These are phyloP conservation scores for Crypturellus tataupa DNA, from an alignment of 2,797 vertebrate genomes.

Conservation along the genomic window DNA sequence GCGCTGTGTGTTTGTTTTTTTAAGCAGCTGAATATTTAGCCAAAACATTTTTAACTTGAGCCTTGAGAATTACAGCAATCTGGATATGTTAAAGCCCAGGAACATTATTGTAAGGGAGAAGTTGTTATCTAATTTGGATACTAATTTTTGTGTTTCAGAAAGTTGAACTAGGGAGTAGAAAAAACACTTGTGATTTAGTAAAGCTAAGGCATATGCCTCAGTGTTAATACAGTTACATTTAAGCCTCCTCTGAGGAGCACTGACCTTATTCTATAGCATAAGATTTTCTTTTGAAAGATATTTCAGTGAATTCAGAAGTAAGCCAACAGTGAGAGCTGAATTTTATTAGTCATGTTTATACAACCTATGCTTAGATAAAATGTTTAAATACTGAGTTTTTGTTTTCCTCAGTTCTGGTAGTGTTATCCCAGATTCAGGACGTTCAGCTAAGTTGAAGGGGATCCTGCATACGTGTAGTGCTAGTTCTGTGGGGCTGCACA, in stretches of 20 bases:
- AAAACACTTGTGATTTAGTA: neutral
- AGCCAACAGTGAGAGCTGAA: neutral
- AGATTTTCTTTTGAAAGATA: neutral
- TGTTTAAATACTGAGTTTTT: neutral
- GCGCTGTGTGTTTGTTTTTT: conserved; percentile 2
- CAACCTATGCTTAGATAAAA: neutral
- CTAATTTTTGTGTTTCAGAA: neutral
- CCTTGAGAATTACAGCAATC: neutral
- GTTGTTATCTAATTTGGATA: neutral
- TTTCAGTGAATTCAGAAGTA: neutral
- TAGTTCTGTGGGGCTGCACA: neutral
- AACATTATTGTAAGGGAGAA: neutral
- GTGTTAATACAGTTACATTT: neutral
- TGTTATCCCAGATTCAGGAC: neutral
- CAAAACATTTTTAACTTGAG: neutral
- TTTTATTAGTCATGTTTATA: neutral
- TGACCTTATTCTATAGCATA: neutral
- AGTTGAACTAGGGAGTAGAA: neutral
- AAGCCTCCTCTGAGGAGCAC: neutral
- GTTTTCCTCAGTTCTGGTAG: neutral
- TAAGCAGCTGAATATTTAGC: conserved; percentile 24
- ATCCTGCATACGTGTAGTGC: neutral
- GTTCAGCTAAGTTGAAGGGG: neutral
- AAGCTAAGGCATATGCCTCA: neutral
- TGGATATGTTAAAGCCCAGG: neutral